A percentile compares a stretch with the other conserved stretches of the same genome.
These are phyloP conservation scores for Periophthalmus modestus DNA, from an alignment of 2,113 vertebrate species.

Conservation along the genomic window DNA sequence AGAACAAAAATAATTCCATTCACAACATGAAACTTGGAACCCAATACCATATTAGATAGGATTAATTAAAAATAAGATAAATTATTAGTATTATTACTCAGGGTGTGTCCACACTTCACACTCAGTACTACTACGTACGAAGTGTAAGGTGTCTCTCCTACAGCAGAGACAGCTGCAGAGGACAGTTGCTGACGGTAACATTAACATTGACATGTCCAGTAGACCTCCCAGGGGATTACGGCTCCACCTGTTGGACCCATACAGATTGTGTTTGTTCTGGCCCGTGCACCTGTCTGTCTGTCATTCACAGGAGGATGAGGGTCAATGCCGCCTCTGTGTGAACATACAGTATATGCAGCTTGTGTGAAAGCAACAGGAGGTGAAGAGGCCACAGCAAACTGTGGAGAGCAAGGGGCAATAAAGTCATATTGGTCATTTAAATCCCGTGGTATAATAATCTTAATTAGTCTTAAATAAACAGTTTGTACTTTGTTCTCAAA, in stretches of 20 bases:
- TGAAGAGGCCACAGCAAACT: neutral
- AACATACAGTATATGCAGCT: constrained; percentile 12
- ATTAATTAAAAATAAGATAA: too few relatives aligned
- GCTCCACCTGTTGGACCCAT: constrained; percentile 30
- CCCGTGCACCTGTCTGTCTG: constrained; percentile 50
- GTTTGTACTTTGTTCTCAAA: too few relatives aligned
- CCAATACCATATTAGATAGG: too few relatives aligned
- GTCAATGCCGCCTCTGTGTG: constrained; percentile 36
- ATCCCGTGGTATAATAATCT: too few relatives aligned
- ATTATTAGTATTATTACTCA: too few relatives aligned
- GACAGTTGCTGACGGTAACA: constrained; percentile 47
- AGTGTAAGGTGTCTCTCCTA: too few relatives aligned
- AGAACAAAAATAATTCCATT: too few relatives aligned
- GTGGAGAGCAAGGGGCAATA: neutral
- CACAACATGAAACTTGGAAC: too few relatives aligned
- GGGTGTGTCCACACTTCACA: too few relatives aligned
- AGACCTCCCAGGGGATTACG: constrained; percentile 36
- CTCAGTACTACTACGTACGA: too few relatives aligned
- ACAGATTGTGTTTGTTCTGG: constrained; percentile 36
- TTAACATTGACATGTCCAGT: constrained; percentile 6
- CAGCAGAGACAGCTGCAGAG: constrained; percentile 54
- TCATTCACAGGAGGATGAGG: constrained; percentile 45
- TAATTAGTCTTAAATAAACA: too few relatives aligned
- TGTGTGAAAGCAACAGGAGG: constrained; percentile 25
- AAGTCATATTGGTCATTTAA: neutral